Conservation (phyloP, 2,888 invertebrate genomes). For the Autographa gamma region DNA sequence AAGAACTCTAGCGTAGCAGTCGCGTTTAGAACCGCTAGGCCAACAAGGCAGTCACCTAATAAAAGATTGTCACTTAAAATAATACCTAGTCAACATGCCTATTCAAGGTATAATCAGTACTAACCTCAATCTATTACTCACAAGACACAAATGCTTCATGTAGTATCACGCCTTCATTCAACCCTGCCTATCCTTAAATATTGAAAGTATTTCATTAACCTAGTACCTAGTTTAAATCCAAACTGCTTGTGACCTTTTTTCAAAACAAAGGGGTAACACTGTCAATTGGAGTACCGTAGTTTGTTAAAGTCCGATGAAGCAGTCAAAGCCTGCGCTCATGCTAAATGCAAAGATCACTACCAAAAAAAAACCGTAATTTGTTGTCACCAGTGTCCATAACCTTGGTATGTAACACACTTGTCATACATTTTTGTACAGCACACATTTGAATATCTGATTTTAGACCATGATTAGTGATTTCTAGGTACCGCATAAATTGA, state of each 20-base stretch:
- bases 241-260: slow-evolving; percentile 38
- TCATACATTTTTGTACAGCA: background rate
- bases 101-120: background rate
- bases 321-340: too few species aligned
- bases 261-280: background rate
- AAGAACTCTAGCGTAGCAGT: too few species aligned
- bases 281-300: too few species aligned
- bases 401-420: too few species aligned
- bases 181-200: slow-evolving; percentile 31
- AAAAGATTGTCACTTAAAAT: too few species aligned
- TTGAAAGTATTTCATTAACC: slow-evolving; percentile 17
- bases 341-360: too few species aligned
- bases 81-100: too few species aligned
- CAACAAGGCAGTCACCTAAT: too few species aligned
- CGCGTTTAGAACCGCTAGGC: too few species aligned
- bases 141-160: slow-evolving; percentile 11
- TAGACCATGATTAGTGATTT: background rate
- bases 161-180: slow-evolving; percentile 24
- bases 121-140: background rate
- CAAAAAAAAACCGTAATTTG: too few species aligned
- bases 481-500: slow-evolving; percentile 29
- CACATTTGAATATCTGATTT: background rate
- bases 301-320: too few species aligned
- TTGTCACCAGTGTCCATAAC: too few species aligned
- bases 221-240: slow-evolving; percentile 19